Conservation (phyloP, 2,113 vertebrate genomes). For the Eira barbara region DNA sequence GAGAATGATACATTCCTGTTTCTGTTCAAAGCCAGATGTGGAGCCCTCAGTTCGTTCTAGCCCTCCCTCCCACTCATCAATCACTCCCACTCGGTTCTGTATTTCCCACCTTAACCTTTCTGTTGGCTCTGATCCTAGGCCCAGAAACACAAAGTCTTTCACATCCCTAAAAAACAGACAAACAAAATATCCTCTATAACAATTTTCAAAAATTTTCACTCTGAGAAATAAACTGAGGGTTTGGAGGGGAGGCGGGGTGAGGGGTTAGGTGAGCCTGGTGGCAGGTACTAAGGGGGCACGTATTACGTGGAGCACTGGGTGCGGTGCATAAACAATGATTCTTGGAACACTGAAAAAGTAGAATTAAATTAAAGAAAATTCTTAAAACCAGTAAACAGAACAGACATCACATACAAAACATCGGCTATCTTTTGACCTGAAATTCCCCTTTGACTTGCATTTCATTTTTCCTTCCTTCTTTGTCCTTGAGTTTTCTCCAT, state of each 20-base stretch:
- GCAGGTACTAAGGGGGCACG: too few species aligned
- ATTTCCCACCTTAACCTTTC: neutral
- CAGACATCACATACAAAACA: neutral
- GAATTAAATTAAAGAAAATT: neutral
- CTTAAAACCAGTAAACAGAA: neutral
- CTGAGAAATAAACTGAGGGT: too few species aligned
- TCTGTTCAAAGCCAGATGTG: neutral
- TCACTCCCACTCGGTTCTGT: neutral
- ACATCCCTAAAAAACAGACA: neutral
- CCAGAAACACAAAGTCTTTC: neutral
- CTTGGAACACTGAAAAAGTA: too few species aligned
- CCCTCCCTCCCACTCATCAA: neutral
- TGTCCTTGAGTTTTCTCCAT: neutral
- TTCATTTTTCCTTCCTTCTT: neutral
- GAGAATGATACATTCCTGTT: neutral
- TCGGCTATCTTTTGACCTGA: neutral
- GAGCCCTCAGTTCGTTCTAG: neutral
- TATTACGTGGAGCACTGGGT: too few species aligned
- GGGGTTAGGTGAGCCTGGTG: too few species aligned
- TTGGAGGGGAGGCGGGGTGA: too few species aligned
- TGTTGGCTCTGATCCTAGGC: neutral
- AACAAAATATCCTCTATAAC: neutral
- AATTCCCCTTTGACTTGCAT: neutral
- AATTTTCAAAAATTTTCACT: neutral
- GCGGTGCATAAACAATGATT: too few species aligned